These are phyloP conservation scores for Carterocephalus palaemon DNA, from an alignment of 2,888 invertebrate genomes.

Conservation along the genomic window DNA sequence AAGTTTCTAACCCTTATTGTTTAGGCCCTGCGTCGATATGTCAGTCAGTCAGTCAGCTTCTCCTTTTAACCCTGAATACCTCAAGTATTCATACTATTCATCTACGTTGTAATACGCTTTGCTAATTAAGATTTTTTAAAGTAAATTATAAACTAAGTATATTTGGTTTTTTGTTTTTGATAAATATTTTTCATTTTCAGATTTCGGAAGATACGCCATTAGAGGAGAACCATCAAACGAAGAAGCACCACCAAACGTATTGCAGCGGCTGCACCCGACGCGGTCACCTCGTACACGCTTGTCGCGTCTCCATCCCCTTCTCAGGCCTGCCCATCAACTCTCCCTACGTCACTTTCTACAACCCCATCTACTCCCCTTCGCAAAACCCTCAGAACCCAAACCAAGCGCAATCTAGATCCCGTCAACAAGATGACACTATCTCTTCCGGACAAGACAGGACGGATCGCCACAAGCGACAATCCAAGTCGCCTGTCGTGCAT, in stretches of 20 bases:
- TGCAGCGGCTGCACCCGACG: constrained; percentile 79
- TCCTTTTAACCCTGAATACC: too few relatives aligned
- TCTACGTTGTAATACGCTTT: neutral
- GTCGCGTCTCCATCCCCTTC: constrained; percentile 59
- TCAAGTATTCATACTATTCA: too few relatives aligned
- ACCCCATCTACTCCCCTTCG: constrained; percentile 36
- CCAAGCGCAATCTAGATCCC: constrained; percentile 26
- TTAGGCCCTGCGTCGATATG: too few relatives aligned
- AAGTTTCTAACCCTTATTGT: too few relatives aligned
- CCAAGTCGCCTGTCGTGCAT: constrained; percentile 58
- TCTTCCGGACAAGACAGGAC: constrained; percentile 26
- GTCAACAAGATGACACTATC: constrained; percentile 33
- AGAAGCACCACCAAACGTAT: constrained; percentile 53
- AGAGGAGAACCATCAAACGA: constrained; percentile 50
- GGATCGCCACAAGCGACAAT: constrained; percentile 53
- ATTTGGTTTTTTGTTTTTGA: neutral
- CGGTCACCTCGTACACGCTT: constrained; percentile 73
- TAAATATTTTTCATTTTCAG: constrained; percentile 45
- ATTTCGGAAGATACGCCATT: constrained; percentile 60
- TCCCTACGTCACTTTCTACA: constrained; percentile 58
- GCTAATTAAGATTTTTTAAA: too few relatives aligned
- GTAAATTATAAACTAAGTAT: neutral
- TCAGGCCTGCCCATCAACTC: constrained; percentile 61
- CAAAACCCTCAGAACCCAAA: constrained; percentile 25
- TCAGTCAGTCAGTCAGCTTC: too few relatives aligned